Evolutionary conservation across 2,888 invertebrate species (phyloP).

Genomic region (Onchidella celtica): DNA sequence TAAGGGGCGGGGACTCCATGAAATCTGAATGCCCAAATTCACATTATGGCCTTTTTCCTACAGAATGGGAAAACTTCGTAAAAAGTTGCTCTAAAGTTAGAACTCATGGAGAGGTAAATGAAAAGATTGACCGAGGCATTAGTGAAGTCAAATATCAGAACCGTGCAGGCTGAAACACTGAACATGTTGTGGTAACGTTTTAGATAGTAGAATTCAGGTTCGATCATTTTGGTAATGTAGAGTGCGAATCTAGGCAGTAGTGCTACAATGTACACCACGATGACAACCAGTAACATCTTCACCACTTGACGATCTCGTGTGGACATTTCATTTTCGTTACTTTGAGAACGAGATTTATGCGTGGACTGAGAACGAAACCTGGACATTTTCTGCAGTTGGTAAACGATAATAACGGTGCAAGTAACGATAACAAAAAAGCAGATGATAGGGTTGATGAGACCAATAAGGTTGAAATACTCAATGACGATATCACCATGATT

Average conservation of each 20-base stretch:
- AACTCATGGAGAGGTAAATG: conserved; percentile 31
- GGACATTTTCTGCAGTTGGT: conserved; percentile 26
- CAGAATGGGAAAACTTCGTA: conserved; percentile 71
- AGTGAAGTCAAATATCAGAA: conserved; percentile 4
- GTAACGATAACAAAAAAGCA: conserved; percentile 26
- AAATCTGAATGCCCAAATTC: no score
- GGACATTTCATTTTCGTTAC: not conserved
- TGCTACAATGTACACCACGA: conserved; percentile 25
- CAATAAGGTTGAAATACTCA: conserved; percentile 34
- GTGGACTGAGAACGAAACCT: not conserved
- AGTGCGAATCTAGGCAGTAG: conserved; percentile 17
- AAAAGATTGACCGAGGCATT: conserved; percentile 27
- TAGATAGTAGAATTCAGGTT: conserved; percentile 29
- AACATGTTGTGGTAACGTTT: conserved; percentile 29
- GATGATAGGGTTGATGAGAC: conserved; percentile 33
- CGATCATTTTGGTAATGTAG: conserved; percentile 15
- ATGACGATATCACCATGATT: not conserved
- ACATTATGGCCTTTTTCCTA: conserved; percentile 61
- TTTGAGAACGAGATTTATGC: not conserved
- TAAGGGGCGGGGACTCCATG: no score
- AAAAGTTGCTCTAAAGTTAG: conserved; percentile 44
- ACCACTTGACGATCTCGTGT: conserved; percentile 13
- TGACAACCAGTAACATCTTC: conserved; percentile 35
- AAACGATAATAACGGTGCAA: conserved; percentile 29
- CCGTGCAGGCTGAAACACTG: not conserved